Evolutionary conservation across 2,113 vertebrate species (phyloP).

Genomic region (Nycticebus coucang): DNA sequence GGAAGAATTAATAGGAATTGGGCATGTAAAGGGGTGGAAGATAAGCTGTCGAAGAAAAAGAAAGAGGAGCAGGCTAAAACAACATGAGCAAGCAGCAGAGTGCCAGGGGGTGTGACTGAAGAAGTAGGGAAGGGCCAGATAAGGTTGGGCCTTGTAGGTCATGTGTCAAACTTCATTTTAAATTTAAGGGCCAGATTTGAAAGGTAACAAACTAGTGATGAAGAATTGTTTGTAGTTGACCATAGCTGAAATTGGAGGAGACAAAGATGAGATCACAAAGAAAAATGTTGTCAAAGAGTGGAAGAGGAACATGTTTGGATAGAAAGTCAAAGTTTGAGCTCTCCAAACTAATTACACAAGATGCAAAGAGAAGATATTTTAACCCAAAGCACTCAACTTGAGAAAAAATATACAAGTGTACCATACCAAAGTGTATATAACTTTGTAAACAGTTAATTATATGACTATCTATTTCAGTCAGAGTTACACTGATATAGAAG

Average conservation of each 20-base stretch:
- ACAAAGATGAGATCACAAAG: neutral
- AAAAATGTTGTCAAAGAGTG: neutral
- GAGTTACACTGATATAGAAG: neutral
- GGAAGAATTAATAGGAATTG: neutral
- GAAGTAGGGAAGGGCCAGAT: neutral
- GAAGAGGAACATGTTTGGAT: neutral
- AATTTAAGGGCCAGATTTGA: neutral
- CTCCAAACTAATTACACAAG: neutral
- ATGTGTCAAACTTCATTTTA: neutral
- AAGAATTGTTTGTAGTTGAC: neutral
- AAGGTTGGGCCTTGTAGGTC: neutral
- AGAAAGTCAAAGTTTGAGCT: neutral
- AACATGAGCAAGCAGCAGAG: neutral
- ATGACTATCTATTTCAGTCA: neutral
- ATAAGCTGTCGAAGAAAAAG: neutral
- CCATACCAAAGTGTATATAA: neutral
- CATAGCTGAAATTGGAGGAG: neutral
- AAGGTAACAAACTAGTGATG: neutral
- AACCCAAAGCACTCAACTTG: neutral
- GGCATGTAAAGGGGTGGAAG: neutral
- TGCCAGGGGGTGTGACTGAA: neutral
- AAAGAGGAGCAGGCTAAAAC: neutral
- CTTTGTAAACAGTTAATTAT: neutral
- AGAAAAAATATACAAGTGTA: neutral
- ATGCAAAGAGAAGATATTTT: neutral